Percentiles rank a stretch among this genome's conserved stretches.
Evolutionary conservation across 2,113 vertebrate species (phyloP).

Genomic region (Sinosuthora webbiana): DNA sequence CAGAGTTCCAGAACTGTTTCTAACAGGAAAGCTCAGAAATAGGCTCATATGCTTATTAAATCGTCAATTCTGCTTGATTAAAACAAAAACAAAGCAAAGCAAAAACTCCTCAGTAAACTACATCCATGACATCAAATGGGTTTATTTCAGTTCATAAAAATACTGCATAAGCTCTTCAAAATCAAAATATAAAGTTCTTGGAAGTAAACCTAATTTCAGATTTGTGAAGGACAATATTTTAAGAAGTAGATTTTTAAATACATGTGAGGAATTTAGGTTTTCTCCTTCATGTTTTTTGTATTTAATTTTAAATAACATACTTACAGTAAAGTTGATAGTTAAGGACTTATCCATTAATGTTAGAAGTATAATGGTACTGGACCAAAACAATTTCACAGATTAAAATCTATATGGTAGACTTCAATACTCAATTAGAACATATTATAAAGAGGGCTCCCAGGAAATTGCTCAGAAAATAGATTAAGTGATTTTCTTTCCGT

Average conservation of each 20-base stretch:
- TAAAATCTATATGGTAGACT: background rate
- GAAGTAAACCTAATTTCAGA: background rate
- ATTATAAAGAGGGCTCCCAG: background rate
- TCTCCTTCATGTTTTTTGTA: background rate
- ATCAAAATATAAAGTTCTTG: background rate
- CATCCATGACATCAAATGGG: background rate
- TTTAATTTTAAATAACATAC: background rate
- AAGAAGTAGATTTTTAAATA: background rate
- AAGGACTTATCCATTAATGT: background rate
- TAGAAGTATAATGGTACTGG: background rate
- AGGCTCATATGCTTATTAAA: background rate
- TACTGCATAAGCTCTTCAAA: background rate
- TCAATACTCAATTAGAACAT: background rate
- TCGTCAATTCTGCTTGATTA: background rate
- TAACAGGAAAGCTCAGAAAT: constrained; percentile 17
- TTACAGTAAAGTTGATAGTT: background rate
- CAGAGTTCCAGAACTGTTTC: background rate
- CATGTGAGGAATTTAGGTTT: background rate
- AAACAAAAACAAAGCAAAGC: background rate
- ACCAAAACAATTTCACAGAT: background rate
- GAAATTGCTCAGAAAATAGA: background rate
- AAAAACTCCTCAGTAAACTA: background rate
- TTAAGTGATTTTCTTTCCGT: background rate
- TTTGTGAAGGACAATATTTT: background rate
- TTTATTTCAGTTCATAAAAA: background rate